A percentile compares a stretch with the other conserved stretches of the same genome.
phyloP scores from a whole-genome alignment of 2,113 vertebrate genomes.

The Melanostigma gelatinosum region DNA sequence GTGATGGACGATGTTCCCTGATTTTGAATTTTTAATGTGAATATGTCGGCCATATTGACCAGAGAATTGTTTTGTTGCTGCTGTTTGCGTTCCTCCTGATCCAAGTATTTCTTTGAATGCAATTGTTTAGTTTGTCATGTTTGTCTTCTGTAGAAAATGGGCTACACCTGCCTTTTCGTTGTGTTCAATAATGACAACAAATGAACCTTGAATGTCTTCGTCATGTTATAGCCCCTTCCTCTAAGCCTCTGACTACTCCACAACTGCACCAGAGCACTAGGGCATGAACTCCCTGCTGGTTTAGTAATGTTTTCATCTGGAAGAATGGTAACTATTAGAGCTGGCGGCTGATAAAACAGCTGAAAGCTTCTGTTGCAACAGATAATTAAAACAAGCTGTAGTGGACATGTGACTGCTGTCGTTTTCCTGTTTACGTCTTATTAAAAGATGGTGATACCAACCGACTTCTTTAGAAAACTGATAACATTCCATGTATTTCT shows the following conservation, averaged over 20 bases:
- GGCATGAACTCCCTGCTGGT: background rate
- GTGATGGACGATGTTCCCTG: background rate
- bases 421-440: background rate
- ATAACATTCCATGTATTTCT: slow-evolving; percentile 11
- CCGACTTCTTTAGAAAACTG: slow-evolving; percentile 4
- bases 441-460: slow-evolving; percentile 1
- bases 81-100: too few species aligned
- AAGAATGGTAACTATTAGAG: too few species aligned
- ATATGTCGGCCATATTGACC: background rate
- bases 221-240: background rate
- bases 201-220: background rate
- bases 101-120: too few species aligned
- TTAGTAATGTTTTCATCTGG: background rate
- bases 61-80: background rate
- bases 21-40: background rate
- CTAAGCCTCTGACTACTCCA: too few species aligned
- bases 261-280: background rate
- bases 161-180: background rate
- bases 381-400: background rate
- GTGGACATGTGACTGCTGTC: background rate
- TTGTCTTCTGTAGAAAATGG: background rate
- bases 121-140: background rate
- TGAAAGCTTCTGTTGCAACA: background rate
- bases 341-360: background rate
- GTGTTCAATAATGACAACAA: background rate